Evolutionary conservation across 2,113 vertebrate species (phyloP), one percentile per base, ranked within the genome.

Genomic region (Ptyas mucosa): DNA sequence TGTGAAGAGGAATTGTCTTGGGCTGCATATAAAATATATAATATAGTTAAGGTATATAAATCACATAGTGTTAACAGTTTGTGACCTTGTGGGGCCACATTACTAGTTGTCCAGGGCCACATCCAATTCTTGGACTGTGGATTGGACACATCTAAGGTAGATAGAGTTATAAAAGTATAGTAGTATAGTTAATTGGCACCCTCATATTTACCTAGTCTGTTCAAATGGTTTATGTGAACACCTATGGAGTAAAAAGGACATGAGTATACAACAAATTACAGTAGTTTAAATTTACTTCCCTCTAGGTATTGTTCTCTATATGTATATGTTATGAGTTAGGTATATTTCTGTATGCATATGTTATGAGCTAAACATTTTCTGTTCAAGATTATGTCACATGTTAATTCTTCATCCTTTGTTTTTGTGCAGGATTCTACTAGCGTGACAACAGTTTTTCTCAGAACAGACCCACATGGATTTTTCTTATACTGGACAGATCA

Each of bases 401-500:
- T 94, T 90, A 94, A 24, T 29, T 7, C 91, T 92, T 57, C 93
- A 24, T 87, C 11, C 91, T 87, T 96, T 55, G 53, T 91, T 89
- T 89, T 95, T 89, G 53, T 2, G 81, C 86, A 99, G 99, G 99
- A 99, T 95, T 99, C 99, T 1, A 98, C 98, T 64, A 97, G 98
- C 92, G 98, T 99, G 96, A 98, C 98, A 95, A 98, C 98, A 10
- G 98, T 99, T 96, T 98, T 98, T 93, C 97, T 99, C 51, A 98
- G 98, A 95, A 99, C 99, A 90, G 99, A 99, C 96, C 98, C 99
- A 85, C 98, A 99, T 95, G 99, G 99, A 95, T 99, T 99, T 98
- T 99, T 99, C 98, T 98, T 99, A 91, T 99, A 99, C 92, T 99
- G 99, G 99, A 99, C 98, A 6, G 99, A 99, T 97, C 99, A 99